Percentiles rank a stretch among this genome's conserved stretches.
These are phyloP conservation scores for Bubo blakistoni DNA, from an alignment of 2,113 vertebrate genomes.

Conservation along the genomic window DNA sequence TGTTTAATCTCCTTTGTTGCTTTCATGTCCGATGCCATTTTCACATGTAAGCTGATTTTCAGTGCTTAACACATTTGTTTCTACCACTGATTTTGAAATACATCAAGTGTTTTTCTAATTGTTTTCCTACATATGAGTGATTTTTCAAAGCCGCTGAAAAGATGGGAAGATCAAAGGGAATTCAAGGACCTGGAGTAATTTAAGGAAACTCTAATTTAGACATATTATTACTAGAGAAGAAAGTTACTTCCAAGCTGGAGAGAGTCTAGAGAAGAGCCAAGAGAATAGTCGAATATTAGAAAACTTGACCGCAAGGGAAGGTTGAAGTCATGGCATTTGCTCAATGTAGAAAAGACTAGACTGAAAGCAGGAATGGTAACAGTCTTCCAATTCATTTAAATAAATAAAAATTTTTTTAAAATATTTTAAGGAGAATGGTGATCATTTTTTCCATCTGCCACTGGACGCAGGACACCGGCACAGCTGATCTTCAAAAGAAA, in stretches of 20 bases:
- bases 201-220: neutral
- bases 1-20: neutral
- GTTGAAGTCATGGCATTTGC: neutral
- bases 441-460: neutral
- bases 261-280: neutral
- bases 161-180: neutral
- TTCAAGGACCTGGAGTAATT: neutral
- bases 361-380: neutral
- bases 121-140: neutral
- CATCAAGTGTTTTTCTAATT: neutral
- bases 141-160: neutral
- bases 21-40: neutral
- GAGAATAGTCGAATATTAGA: neutral
- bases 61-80: neutral
- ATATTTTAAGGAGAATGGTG: neutral
- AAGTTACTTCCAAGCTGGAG: neutral
- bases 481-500: neutral
- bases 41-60: neutral
- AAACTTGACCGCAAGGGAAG: neutral
- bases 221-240: neutral
- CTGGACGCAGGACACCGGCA: neutral
- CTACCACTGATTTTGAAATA: neutral
- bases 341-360: neutral
- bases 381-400: neutral
- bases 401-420: neutral